Evolutionary conservation across 2,797 vertebrate genomes (phyloP), one percentile per base, ranked within the genome.

Genomic region (Myripristis jacobus): DNA sequence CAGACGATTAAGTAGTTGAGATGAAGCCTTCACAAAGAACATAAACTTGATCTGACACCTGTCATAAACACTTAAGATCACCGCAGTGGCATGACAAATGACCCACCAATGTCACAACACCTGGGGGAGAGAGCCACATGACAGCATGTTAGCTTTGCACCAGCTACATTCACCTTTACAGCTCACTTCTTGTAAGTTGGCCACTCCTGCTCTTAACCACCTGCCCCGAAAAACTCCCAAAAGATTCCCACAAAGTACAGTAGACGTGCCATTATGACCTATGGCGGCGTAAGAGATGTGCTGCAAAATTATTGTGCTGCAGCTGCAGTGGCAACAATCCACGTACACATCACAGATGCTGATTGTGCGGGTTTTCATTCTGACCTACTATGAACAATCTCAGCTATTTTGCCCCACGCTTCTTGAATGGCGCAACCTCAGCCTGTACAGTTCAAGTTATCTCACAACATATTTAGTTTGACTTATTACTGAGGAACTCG

Each of bases 41-140:
- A 44, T 75, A 89, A 91, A 92, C 79, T 48, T 85, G 89, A 92
- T 92, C 86, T 82, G 91, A 91, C 92, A 92, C 81, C 85, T 92
- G 90, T 91, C 92, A 92, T 79, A 87, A 87, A 80, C 72, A 69
- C 75, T 93, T 75, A 91, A 67, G 74, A 80, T 92, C 91, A 90
- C 56, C 6, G 62, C 77, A 53, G 74, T 50, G 0, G 66, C 78
- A 70, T 85, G 78, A 89, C 87, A 90, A 88, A 91, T 90, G 90
- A 85, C 77, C 75, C 74, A 66, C 62, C 87, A 78, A 78, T 85
- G 86, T 80, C 84, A 77, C 76, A 72, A 70, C 81, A 89, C 86
- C 79, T 87, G 29, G 43, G 82, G 82, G 73, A 85, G 68, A 73
- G 70, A 73, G 44, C 60, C 73, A 12, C 70, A 21, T 27, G 51